Evolutionary conservation across 2,888 invertebrate genomes (phyloP), one percentile per base, ranked within the genome.

Genomic region (Serripes groenlandicus): DNA sequence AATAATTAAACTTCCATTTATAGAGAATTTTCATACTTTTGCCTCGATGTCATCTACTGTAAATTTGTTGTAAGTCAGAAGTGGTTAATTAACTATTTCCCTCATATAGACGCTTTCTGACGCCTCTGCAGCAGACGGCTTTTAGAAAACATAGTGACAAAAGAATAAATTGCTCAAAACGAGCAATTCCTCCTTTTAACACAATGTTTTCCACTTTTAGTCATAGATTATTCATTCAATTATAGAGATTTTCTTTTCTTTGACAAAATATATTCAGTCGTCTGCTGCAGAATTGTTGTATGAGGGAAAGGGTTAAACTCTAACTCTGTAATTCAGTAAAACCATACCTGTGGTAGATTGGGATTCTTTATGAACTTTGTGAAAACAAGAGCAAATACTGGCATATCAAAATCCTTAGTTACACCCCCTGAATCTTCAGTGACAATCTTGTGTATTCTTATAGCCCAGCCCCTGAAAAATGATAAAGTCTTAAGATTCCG

Each of bases 341-440:
- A n/a, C n/a, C n/a, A 26, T 71, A 71, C 71, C 71, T 71, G 71
- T 23, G 71, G 71, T 15, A 66, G 37, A 83, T 90, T 91, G 70
- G 93, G 90, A 81, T 93, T 89, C 75, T 92, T 92, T 83, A 93
- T 94, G 83, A 95, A 93, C 88, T 95, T 95, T 2, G 95, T 95
- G 56, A 95, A 92, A 26, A 95, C 92, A 35, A 95, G 90, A 30
- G 94, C 93, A 90, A 95, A 95, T 2, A 95, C 95, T 3, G 95
- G 95, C 92, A 95, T 92, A 32, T 90, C 85, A 78, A 93, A 92
- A 15, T 91, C 90, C 42, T 85, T 87, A 7, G 77, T 86, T n/a
- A 77, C 75, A 72, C 88, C 83, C 32, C 86, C 90, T 0, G 91
- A 86, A 7, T 85, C 73, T 18, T 92, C 91, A 26, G 85, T 88